Evolutionary conservation across 1,140 invertebrate species (phyloP), one percentile per base, ranked within the genome.

Genomic region (Mesaphorura yosii): DNA sequence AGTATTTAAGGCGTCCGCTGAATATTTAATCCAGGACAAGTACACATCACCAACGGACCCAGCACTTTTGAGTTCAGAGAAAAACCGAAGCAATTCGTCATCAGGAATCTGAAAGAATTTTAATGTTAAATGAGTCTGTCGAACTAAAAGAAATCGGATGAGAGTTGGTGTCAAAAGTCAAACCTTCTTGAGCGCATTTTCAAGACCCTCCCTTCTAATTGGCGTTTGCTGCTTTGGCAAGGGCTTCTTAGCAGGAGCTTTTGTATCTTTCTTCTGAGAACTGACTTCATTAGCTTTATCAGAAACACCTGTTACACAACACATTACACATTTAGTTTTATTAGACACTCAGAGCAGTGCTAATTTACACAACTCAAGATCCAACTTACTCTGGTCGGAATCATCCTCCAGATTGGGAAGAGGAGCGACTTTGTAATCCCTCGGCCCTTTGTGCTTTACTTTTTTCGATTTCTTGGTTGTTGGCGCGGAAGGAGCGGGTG

Each of bases 21-120:
- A 50, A 27, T 63, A 63, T 51, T 57, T 59, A 14, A 63, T 63
- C 60, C 60, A 63, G 7, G 60, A 59, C 10, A 59, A 47, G 41
- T 57, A 56, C 15, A 57, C 57, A 42, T 63, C 60, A 19, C 54
- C 57, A 2, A 25, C 20, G 0, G 54, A 47, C 6, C 55, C 60
- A 22, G 57, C 55, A 20, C 44, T 34, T 46, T 31, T 52, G 1
- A 63, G 45, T 46, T 63, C 55, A 5, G 57, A 39, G 28, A 48
- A 63, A 41, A 63, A 63, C 7, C 27, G 40, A 7, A 38, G n/a
- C 19, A 61, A 46, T 19, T 57, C 51, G 10, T 44, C 27, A 5
- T 44, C 14, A 20, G 55, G 44, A 12, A 61, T 45, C 59, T 61
- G 38, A 25, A 54, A 25, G 23, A 27, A 31, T 10, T 23, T 7